These are phyloP conservation scores for Eulemur rubriventer DNA, from an alignment of 2,797 vertebrate species.

Conservation along the genomic window DNA sequence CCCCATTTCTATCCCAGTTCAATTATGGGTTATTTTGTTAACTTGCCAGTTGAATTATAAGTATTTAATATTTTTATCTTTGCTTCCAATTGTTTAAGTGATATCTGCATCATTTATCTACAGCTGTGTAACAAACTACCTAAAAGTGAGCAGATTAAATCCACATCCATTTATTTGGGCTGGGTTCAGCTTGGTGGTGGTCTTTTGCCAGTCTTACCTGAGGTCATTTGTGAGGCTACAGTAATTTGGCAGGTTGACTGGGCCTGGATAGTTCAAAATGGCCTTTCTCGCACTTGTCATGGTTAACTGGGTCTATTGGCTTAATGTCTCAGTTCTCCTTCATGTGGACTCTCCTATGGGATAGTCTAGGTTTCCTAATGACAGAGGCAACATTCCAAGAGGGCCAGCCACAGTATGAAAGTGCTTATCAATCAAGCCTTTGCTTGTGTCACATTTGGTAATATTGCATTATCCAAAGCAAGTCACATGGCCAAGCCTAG, in stretches of 20 bases:
- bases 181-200: not conserved
- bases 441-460: not conserved
- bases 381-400: not conserved
- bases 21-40: not conserved
- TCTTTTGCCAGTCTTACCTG: not conserved
- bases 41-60: not conserved
- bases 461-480: not conserved
- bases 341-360: not conserved
- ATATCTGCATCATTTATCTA: not conserved
- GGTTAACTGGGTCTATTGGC: not conserved
- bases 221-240: not conserved
- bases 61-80: not conserved
- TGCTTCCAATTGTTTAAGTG: not conserved
- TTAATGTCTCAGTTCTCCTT: not conserved
- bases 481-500: not conserved
- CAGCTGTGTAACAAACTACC: not conserved
- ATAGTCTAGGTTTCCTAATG: not conserved
- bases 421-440: not conserved
- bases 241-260: not conserved
- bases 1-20: not conserved
- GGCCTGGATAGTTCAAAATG: not conserved
- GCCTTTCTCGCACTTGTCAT: not conserved
- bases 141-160: not conserved
- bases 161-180: not conserved
- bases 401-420: not conserved